phyloP scores from a whole-genome alignment of 2,888 invertebrate species.

The Scaptomyza caliginosa region DNA sequence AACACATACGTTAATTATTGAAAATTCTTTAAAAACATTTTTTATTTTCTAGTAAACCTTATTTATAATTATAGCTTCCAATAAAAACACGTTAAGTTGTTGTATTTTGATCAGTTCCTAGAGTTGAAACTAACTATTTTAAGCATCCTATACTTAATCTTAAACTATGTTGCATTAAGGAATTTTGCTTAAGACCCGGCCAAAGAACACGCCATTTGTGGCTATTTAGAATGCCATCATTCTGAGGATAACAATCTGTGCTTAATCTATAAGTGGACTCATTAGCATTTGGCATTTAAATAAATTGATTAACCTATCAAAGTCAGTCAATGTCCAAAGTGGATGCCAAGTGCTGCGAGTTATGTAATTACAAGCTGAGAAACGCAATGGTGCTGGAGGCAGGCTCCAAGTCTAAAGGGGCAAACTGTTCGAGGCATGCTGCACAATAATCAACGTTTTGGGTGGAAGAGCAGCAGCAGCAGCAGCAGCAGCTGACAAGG shows the following conservation, averaged over 20 bases:
- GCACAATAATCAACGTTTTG: slow-evolving; percentile 62
- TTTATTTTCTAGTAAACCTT: no score
- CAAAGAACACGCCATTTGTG: slow-evolving; percentile 14
- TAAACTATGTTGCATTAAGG: no score
- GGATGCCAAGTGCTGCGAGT: slow-evolving; percentile 27
- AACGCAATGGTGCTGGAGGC: slow-evolving; percentile 41
- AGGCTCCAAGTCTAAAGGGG: slow-evolving; percentile 25
- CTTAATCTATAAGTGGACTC: slow-evolving; percentile 49
- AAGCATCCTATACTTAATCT: no score
- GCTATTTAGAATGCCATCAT: slow-evolving; percentile 35
- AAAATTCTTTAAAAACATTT: no score
- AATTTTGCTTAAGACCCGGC: no score
- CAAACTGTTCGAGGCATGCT: slow-evolving; percentile 23
- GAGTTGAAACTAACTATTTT: no score
- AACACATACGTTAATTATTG: no score
- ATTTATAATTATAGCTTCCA: no score
- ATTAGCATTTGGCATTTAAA: slow-evolving; percentile 56
- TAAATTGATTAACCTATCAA: slow-evolving; percentile 62
- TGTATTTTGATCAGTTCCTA: no score
- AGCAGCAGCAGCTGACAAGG: slow-evolving; percentile 29
- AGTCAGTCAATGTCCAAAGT: slow-evolving; percentile 11
- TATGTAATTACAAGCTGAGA: slow-evolving; percentile 57
- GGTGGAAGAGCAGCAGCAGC: slow-evolving; percentile 48
- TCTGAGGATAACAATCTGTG: slow-evolving; percentile 43
- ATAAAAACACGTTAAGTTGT: no score